A percentile compares a stretch with the other conserved stretches of the same genome.
Evolutionary conservation across 1,140 invertebrate species (phyloP).

Genomic region (Brachionus calyciflorus): DNA sequence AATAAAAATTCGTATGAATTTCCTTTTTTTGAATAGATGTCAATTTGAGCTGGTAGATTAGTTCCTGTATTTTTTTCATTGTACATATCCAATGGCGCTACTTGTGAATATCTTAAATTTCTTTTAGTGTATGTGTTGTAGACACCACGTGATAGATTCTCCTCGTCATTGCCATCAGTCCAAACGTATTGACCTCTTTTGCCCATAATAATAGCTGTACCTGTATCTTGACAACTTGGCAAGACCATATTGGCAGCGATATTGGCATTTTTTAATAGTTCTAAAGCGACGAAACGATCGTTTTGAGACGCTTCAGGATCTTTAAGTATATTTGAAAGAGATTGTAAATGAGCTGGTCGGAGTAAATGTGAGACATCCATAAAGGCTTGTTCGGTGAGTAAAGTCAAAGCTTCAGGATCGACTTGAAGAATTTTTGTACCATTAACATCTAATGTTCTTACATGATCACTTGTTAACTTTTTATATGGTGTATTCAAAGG

Average conservation of each 20-base stretch:
- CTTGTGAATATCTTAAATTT: slow-evolving; percentile 61
- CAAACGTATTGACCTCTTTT: slow-evolving; percentile 62
- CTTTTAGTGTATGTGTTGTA: slow-evolving; percentile 60
- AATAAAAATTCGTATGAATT: slow-evolving; percentile 61
- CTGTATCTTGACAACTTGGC: slow-evolving; percentile 61
- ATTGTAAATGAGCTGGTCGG: slow-evolving; percentile 58
- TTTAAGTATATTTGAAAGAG: slow-evolving; percentile 59
- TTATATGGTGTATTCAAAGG: slow-evolving; percentile 55
- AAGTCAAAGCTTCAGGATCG: slow-evolving; percentile 56
- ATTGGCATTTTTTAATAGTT: slow-evolving; percentile 61
- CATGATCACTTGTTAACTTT: slow-evolving; percentile 60
- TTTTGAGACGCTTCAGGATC: slow-evolving; percentile 60
- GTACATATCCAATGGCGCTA: slow-evolving; percentile 61
- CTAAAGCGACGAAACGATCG: slow-evolving; percentile 61
- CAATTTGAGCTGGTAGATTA: slow-evolving; percentile 61
- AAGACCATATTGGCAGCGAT: slow-evolving; percentile 60
- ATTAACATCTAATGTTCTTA: slow-evolving; percentile 57
- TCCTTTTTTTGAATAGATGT: slow-evolving; percentile 57
- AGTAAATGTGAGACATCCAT: slow-evolving; percentile 60
- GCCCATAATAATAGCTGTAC: slow-evolving; percentile 61
- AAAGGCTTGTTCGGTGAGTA: slow-evolving; percentile 58
- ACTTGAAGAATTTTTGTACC: slow-evolving; percentile 56
- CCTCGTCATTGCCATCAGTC: slow-evolving; percentile 60
- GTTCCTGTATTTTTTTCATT: slow-evolving; percentile 60
- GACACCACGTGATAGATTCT: slow-evolving; percentile 57